Percentiles rank a stretch among this genome's conserved stretches.
Conservation (phyloP, 2,888 invertebrate genomes). For the Sarcophaga carnaria region DNA sequence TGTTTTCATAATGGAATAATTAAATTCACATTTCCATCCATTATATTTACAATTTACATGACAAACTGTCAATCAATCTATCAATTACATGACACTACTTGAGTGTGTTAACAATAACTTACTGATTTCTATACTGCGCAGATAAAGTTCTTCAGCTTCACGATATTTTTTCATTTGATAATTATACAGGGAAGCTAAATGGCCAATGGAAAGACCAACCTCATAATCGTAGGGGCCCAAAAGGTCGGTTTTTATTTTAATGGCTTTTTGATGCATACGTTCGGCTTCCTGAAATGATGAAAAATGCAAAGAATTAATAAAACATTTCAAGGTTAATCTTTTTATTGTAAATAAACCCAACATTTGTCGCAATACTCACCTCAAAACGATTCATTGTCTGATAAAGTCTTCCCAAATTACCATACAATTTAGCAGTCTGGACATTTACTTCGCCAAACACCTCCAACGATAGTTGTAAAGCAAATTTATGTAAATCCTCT, state of each 20-base stretch:
- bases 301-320: not conserved
- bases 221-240: constrained; percentile 94
- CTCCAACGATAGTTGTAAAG: constrained; percentile 89
- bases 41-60: not conserved
- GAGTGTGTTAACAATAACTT: constrained; percentile 77
- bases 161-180: constrained; percentile 95
- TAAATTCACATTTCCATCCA: not conserved
- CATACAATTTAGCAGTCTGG: constrained; percentile 97
- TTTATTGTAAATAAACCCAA: not conserved
- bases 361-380: constrained; percentile 81
- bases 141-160: constrained; percentile 93
- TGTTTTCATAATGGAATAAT: not conserved
- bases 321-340: constrained; percentile 24
- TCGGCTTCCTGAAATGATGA: constrained; percentile 87
- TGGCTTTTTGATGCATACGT: constrained; percentile 95
- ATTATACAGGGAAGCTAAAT: constrained; percentile 96
- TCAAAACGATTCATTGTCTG: constrained; percentile 95
- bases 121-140: constrained; percentile 94
- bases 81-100: not conserved
- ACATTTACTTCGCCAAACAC: constrained; percentile 96
- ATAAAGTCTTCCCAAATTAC: constrained; percentile 95
- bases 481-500: constrained; percentile 91
- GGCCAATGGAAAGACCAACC: constrained; percentile 95
- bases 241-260: constrained; percentile 93
- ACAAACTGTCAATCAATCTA: not conserved